phyloP scores from a whole-genome alignment of 2,797 vertebrate genomes.

The Triplophysa bombifrons region DNA sequence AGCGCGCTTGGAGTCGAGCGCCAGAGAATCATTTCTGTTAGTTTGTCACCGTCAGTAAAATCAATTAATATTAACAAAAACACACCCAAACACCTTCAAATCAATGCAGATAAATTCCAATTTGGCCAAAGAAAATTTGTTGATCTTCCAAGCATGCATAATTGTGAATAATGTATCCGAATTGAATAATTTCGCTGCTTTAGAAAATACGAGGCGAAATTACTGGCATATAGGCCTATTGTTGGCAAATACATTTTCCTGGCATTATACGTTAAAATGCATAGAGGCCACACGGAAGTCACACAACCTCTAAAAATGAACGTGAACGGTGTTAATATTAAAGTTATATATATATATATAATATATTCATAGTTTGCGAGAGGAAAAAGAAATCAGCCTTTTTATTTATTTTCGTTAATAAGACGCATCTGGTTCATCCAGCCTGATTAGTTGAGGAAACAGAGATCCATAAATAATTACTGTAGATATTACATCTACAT shows the following conservation, averaged over 20 bases:
- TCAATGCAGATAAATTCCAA: constrained; percentile 53
- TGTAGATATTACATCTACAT: constrained; percentile 31
- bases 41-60: constrained; percentile 61
- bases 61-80: constrained; percentile 59
- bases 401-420: background rate
- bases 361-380: background rate
- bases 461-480: constrained; percentile 62
- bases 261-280: constrained; percentile 44
- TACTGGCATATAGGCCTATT: constrained; percentile 27
- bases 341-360: no score
- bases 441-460: constrained; percentile 45
- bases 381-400: background rate
- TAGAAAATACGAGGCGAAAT: constrained; percentile 44
- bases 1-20: constrained; percentile 52
- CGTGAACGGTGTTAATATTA: constrained; percentile 4
- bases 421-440: constrained; percentile 9
- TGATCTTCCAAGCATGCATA: constrained; percentile 35
- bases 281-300: constrained; percentile 38
- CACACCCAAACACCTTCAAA: constrained; percentile 52
- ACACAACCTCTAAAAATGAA: constrained; percentile 8
- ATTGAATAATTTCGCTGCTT: constrained; percentile 48
- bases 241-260: constrained; percentile 51
- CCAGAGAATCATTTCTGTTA: constrained; percentile 59
- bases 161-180: constrained; percentile 47
- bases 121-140: constrained; percentile 46